Percentiles rank a stretch among this genome's conserved stretches.
phyloP scores from a whole-genome alignment of 1,140 invertebrate species.

The Pogonus chalceus region DNA sequence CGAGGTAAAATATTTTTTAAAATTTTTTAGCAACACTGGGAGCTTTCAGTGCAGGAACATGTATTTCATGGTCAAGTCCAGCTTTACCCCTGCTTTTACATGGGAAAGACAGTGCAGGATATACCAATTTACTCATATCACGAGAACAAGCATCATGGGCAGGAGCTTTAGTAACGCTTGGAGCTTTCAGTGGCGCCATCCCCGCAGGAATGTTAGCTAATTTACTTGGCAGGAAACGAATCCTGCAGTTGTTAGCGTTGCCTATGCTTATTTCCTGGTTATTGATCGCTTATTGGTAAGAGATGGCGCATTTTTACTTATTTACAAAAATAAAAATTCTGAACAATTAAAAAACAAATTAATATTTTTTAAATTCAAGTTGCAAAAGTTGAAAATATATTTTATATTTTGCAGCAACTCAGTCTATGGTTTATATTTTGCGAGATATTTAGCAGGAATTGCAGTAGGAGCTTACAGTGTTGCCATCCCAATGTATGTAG shows the following conservation, averaged over 20 bases:
- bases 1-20: background rate
- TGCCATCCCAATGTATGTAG: slow-evolving; percentile 49
- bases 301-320: background rate
- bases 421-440: slow-evolving; percentile 43
- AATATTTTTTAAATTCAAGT: background rate
- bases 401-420: slow-evolving; percentile 24
- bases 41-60: slow-evolving; percentile 43
- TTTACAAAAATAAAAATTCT: slow-evolving; percentile 4
- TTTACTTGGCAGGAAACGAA: slow-evolving; percentile 52
- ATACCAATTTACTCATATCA: slow-evolving; percentile 11
- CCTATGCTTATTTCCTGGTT: slow-evolving; percentile 52
- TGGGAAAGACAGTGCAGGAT: background rate
- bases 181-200: slow-evolving; percentile 43
- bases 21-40: slow-evolving; percentile 41
- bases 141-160: slow-evolving; percentile 42
- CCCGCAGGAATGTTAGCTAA: slow-evolving; percentile 50
- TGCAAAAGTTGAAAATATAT: slow-evolving; percentile 3
- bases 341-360: background rate
- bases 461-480: slow-evolving; percentile 53
- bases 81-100: slow-evolving; percentile 35
- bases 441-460: slow-evolving; percentile 53
- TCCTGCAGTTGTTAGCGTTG: slow-evolving; percentile 44
- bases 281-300: slow-evolving; percentile 44
- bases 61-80: slow-evolving; percentile 45
- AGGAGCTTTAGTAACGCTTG: slow-evolving; percentile 42